Evolutionary conservation across 2,888 invertebrate genomes (phyloP), one percentile per base, ranked within the genome.

Genomic region (Metacarcinus magister): DNA sequence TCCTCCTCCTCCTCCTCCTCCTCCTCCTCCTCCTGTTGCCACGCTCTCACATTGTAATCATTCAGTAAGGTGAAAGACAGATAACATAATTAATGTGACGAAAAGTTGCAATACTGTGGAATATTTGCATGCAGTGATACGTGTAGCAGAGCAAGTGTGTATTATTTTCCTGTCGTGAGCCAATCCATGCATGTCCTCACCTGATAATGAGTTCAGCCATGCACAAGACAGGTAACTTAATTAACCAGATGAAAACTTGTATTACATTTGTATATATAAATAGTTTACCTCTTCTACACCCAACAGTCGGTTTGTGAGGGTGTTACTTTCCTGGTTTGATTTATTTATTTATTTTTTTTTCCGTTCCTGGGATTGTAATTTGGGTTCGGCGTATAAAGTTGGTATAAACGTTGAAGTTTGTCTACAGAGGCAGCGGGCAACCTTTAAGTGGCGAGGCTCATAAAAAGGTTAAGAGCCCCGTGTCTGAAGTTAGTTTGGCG

Each of bases 1-100:
- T 67, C 67, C 67, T 67, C 67, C 67, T 67, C 67, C 67, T 67
- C 67, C 67, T 67, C 67, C 67, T 67, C 67, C 67, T 67, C 67
- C 67, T 67, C 67, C 67, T 54, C 54, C n/a, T 67, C 67, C 67
- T n/a, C 67, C 67, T 67, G 1, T 19, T n/a, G 67, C 1, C 67
- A 67, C n/a, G 67, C n/a, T 10, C 67, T 67, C 10, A 5, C n/a
- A 67, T 67, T n/a, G n/a, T 19, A 67, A 16, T 67, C 13, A 54
- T 0, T 54, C 54, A 7, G 23, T 67, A 19, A 67, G 67, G 67
- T 67, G 5, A 5, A 67, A n/a, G 67, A 67, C 67, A 67, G 67
- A n/a, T 67, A n/a, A 67, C 0, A 5, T 67, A 67, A 67, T 67
- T 67, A 67, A n/a, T 67, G 23, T 67, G 67, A 54, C 54, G 54